Evolutionary conservation across 2,888 invertebrate genomes (phyloP).

Genomic region (Cerceris rybyensis): DNA sequence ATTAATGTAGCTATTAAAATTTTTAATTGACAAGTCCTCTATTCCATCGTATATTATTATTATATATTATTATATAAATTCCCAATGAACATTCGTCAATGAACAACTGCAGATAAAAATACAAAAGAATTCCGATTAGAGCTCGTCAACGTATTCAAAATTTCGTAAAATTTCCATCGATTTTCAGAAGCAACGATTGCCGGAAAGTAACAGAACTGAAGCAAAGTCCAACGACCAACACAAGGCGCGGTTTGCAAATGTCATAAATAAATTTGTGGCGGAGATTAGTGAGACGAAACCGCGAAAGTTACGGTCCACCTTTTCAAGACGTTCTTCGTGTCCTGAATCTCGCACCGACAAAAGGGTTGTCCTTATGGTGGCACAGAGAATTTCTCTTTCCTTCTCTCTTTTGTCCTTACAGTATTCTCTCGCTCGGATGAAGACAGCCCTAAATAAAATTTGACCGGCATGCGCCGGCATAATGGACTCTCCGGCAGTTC

Average conservation of each 20-base stretch:
- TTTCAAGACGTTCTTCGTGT: conserved; percentile 44
- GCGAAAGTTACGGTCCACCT: conserved; percentile 66
- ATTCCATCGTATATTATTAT: too few species aligned
- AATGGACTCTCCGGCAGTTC: conserved; percentile 50
- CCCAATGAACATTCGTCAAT: too few species aligned
- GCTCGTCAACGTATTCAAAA: neutral
- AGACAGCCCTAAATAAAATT: conserved; percentile 66
- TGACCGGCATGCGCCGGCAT: conserved; percentile 48
- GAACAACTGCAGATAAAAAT: too few species aligned
- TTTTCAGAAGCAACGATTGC: conserved; percentile 40
- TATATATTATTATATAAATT: too few species aligned
- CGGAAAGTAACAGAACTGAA: conserved; percentile 23
- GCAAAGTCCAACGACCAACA: conserved; percentile 5
- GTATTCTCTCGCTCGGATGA: conserved; percentile 11
- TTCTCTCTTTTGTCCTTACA: conserved; percentile 16
- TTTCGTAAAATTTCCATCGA: conserved; percentile 8
- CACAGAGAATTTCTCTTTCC: neutral
- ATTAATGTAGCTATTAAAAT: too few species aligned
- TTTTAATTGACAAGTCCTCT: too few species aligned
- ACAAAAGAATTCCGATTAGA: too few species aligned
- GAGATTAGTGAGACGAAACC: conserved; percentile 71
- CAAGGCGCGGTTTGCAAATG: conserved; percentile 42
- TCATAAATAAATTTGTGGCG: conserved; percentile 70
- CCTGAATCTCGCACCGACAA: conserved; percentile 48
- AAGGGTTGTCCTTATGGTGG: conserved; percentile 42